Base-by-base conservation (phyloP, 2,797 vertebrate genomes). In the Lepidocolaptes lacrymiger region DNA sequence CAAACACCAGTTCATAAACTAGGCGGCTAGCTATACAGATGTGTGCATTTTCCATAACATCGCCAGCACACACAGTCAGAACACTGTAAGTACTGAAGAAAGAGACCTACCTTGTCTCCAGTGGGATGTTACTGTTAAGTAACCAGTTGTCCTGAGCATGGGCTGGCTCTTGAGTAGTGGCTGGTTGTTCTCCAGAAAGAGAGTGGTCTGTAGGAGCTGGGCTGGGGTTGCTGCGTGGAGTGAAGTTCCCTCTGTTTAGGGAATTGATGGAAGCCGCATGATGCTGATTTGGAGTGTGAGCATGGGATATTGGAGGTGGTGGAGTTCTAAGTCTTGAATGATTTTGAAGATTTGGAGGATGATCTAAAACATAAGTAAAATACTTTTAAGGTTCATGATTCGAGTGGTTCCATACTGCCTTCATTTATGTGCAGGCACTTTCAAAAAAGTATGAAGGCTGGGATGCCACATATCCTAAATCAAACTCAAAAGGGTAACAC, bases 101-200 rank as follows among this genome's bases (percentile, higher is more conserved):
- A 80, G 59, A 1, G 4, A 68, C 83, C 64, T 98, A 99, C 99
- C 99, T 99, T 72, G 99, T 99, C 98, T 99, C 99, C 97, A 99
- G 98, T 1, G 99, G 99, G 95, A 99, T 99, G 98, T 99, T 99
- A 97, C 99, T 99, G 98, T 99, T 99, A 96, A 99, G 99, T 21
- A 99, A 98, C 99, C 99, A 99, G 98, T 99, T 99, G 98, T 99
- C 99, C 97, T 99, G 99, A 71, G 98, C 97, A 56, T 99, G 98
- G 54, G 98, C 96, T 5, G 98, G 98, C 91, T 99, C 99, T 91
- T 98, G 99, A 37, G 97, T 97, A 26, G 98, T 94, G 63, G 97
- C 97, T 0, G 98, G 98, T 49, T 99, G 98, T 90, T 99, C 99
- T 28, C 99, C 99, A 7, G 99, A 99, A 41, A 97, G 98, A 6